Evolutionary conservation across 1,140 invertebrate species (phyloP).

Genomic region (Drosophila trapezifrons): DNA sequence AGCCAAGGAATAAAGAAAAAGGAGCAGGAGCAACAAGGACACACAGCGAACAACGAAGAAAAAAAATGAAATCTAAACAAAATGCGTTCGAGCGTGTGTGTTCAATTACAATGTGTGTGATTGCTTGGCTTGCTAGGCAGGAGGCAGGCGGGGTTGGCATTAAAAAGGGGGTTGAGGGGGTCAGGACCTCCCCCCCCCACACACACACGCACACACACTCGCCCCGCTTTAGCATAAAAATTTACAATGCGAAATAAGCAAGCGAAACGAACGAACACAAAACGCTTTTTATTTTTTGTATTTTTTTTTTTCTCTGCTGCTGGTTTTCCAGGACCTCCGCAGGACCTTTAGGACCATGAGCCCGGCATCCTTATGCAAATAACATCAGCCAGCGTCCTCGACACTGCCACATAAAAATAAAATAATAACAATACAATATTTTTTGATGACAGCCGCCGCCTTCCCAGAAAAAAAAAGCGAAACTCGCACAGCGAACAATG

Average conservation of each 20-base stretch:
- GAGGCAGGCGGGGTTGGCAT: background rate
- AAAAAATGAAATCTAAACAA: conserved; percentile 82
- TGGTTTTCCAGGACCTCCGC: conserved; percentile 46
- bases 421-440: conserved; percentile 83
- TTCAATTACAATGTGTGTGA: conserved; percentile 84
- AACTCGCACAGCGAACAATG: conserved; percentile 29
- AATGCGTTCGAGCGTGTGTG: conserved; percentile 83
- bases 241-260: conserved; percentile 82
- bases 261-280: conserved; percentile 71
- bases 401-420: conserved; percentile 75
- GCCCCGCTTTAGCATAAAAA: conserved; percentile 64
- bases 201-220: conserved; percentile 33
- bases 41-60: conserved; percentile 24
- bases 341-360: conserved; percentile 46
- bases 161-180: conserved; percentile 21
- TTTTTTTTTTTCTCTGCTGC: conserved; percentile 31
- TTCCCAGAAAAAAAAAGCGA: conserved; percentile 8
- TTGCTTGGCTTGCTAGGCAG: conserved; percentile 65
- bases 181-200: conserved; percentile 38
- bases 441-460: conserved; percentile 73
- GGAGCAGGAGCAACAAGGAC: conserved; percentile 49
- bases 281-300: conserved; percentile 51
- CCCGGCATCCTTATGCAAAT: conserved; percentile 77
- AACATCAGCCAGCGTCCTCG: conserved; percentile 53
- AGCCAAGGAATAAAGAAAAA: conserved; percentile 49